Conservation (phyloP, 2,113 vertebrate species). For the Falco punctatus region DNA sequence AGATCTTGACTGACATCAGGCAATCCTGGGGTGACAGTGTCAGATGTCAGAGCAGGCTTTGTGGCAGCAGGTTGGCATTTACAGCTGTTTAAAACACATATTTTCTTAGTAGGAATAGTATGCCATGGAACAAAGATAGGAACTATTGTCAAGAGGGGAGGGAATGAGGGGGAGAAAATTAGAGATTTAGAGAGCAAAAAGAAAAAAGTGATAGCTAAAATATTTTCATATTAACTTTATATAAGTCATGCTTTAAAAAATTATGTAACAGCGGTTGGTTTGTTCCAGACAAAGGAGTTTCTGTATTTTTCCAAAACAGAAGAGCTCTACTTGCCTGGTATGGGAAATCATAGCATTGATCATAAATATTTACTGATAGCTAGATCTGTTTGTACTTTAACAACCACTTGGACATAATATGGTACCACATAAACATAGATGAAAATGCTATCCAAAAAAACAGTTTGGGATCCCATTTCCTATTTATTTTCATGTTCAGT, state of each 20-base stretch:
- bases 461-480: background rate
- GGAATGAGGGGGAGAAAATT: constrained; percentile 5
- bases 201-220: background rate
- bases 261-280: background rate
- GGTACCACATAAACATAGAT: background rate
- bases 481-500: background rate
- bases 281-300: background rate
- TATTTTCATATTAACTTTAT: background rate
- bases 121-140: background rate
- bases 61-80: constrained; percentile 2
- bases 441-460: background rate
- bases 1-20: background rate
- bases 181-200: background rate
- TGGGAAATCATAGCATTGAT: background rate
- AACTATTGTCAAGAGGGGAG: background rate
- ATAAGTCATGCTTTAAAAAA: background rate
- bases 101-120: background rate
- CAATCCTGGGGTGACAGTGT: background rate
- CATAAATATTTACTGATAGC: background rate
- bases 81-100: background rate
- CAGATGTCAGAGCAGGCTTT: background rate
- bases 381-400: background rate
- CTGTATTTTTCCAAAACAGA: background rate
- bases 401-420: background rate
- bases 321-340: background rate